Conservation (phyloP, 2,888 invertebrate genomes). For the Metacarcinus magister region DNA sequence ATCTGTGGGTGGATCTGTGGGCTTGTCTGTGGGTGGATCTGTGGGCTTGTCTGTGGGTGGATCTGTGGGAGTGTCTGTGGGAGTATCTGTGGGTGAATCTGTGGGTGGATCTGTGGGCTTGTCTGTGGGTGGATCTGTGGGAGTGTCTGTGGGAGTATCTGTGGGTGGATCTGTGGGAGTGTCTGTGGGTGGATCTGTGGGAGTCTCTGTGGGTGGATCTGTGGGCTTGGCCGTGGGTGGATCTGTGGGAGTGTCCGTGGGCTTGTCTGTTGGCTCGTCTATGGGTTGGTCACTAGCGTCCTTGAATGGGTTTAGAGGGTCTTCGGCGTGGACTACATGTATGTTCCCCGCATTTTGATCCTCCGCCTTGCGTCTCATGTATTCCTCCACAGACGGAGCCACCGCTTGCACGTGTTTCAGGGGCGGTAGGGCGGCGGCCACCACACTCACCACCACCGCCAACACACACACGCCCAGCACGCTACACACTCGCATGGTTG, state of each 20-base stretch:
- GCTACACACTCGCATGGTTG: slow-evolving; percentile 4
- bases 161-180: neutral
- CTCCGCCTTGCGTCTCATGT: neutral
- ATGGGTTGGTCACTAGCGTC: neutral
- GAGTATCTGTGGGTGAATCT: neutral
- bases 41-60: neutral
- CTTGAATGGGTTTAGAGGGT: neutral
- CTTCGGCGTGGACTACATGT: too few species aligned
- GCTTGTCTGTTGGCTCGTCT: neutral
- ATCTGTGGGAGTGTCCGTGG: neutral
- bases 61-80: neutral
- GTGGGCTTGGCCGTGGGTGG: neutral
- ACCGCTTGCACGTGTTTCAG: neutral
- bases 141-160: neutral
- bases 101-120: neutral
- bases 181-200: neutral
- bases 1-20: neutral
- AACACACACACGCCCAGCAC: slow-evolving; percentile 1
- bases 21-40: neutral
- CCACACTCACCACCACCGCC: neutral
- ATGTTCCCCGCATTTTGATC: too few species aligned
- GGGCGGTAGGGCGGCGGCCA: neutral
- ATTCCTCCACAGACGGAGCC: neutral
- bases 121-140: neutral
- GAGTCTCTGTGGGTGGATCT: neutral